Conservation (phyloP, 37 sponge, comb jelly and placozoan species). For the Diacarnus erythraeanus region DNA sequence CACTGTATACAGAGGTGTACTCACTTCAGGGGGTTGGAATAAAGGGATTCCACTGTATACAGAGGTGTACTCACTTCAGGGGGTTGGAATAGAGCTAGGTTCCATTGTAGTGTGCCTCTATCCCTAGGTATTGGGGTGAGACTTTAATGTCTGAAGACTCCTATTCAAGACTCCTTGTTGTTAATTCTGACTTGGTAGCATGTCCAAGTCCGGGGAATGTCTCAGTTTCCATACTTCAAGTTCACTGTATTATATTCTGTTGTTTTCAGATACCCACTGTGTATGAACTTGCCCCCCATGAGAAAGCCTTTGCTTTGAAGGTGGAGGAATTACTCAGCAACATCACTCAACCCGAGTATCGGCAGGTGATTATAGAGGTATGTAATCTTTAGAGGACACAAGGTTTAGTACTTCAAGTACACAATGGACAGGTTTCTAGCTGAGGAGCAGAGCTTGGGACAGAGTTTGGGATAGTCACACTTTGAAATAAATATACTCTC, state of each 20-base stretch:
- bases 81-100: too few species aligned
- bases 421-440: not conserved
- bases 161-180: too few species aligned
- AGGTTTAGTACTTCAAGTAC: not conserved
- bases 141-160: too few species aligned
- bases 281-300: constrained; percentile 55
- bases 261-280: constrained; percentile 60
- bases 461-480: too few species aligned
- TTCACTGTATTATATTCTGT: not conserved
- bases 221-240: not conserved
- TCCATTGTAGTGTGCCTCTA: too few species aligned
- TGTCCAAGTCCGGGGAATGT: not conserved
- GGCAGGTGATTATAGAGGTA: constrained; percentile 84
- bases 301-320: constrained; percentile 70
- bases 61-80: too few species aligned
- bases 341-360: constrained; percentile 69
- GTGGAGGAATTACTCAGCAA: constrained; percentile 76
- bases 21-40: too few species aligned
- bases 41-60: too few species aligned
- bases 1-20: too few species aligned
- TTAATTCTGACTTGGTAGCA: too few species aligned
- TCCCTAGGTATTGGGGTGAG: too few species aligned
- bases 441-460: not conserved
- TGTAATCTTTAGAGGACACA: not conserved
- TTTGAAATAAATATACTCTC: too few species aligned